Evolutionary conservation across 2,888 invertebrate genomes (phyloP).

Genomic region (Nysson spinosus): DNA sequence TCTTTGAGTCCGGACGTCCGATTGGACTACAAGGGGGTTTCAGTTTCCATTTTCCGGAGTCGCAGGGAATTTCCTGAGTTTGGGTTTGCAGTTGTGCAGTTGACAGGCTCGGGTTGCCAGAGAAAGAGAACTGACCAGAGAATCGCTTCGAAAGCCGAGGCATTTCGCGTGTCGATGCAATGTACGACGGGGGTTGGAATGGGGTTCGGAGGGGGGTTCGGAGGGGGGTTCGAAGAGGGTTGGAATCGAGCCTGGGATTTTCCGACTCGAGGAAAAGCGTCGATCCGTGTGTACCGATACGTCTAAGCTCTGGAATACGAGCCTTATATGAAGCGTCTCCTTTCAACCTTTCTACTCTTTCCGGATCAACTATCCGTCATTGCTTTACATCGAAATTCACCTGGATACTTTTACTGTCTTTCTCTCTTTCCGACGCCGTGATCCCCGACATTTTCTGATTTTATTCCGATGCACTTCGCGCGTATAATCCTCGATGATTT

Average conservation of each 20-base stretch:
- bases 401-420: too few species aligned
- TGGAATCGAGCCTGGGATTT: slow-evolving; percentile 11
- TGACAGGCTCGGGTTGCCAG: slow-evolving; percentile 46
- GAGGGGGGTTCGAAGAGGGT: background rate
- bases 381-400: too few species aligned
- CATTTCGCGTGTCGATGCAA: too few species aligned
- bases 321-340: slow-evolving; percentile 1
- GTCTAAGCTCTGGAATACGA: background rate
- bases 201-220: background rate
- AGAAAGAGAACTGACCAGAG: slow-evolving; percentile 7
- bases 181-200: background rate
- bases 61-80: slow-evolving; percentile 48
- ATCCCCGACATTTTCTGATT: too few species aligned
- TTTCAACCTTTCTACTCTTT: too few species aligned
- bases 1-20: too few species aligned
- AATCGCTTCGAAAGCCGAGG: slow-evolving; percentile 14
- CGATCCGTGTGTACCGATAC: background rate
- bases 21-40: slow-evolving; percentile 35
- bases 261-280: slow-evolving; percentile 4
- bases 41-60: slow-evolving; percentile 41
- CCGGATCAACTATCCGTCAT: too few species aligned
- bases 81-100: slow-evolving; percentile 43
- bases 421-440: too few species aligned
- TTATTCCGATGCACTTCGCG: too few species aligned
- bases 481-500: too few species aligned